Conservation (phyloP, 2,797 vertebrate genomes). For the Chelon auratus region DNA sequence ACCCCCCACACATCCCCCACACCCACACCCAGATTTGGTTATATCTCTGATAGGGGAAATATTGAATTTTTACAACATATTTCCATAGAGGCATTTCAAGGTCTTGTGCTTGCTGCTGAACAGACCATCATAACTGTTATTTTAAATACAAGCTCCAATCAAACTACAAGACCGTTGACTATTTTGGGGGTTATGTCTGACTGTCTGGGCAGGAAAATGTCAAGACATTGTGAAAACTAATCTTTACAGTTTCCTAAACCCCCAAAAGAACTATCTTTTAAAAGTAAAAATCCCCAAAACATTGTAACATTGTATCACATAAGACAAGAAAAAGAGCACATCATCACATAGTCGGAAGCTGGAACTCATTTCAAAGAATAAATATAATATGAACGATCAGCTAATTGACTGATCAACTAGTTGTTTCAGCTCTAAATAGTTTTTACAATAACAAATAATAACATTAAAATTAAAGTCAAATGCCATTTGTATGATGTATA, state of each 20-base stretch:
- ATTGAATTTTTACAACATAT: neutral
- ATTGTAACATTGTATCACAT: neutral
- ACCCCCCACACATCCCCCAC: too few relatives aligned
- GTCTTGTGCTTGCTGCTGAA: neutral
- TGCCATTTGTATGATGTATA: neutral
- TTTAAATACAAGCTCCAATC: neutral
- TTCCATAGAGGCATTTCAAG: neutral
- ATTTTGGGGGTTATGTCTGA: neutral
- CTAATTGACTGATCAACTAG: too few relatives aligned
- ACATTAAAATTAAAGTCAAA: neutral
- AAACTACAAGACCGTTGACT: neutral
- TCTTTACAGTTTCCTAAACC: constrained; percentile 1
- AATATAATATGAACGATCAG: too few relatives aligned
- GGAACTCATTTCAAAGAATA: too few relatives aligned
- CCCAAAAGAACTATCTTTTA: too few relatives aligned
- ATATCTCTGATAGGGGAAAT: neutral
- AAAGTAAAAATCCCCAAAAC: neutral
- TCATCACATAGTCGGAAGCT: too few relatives aligned
- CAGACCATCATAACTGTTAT: neutral
- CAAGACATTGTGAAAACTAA: neutral
- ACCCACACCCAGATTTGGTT: too few relatives aligned
- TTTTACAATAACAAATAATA: too few relatives aligned
- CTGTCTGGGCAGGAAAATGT: neutral
- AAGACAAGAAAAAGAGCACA: neutral
- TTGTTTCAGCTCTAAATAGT: too few relatives aligned